Conservation (phyloP, 2,113 vertebrate genomes). For the Vicugna pacos region DNA sequence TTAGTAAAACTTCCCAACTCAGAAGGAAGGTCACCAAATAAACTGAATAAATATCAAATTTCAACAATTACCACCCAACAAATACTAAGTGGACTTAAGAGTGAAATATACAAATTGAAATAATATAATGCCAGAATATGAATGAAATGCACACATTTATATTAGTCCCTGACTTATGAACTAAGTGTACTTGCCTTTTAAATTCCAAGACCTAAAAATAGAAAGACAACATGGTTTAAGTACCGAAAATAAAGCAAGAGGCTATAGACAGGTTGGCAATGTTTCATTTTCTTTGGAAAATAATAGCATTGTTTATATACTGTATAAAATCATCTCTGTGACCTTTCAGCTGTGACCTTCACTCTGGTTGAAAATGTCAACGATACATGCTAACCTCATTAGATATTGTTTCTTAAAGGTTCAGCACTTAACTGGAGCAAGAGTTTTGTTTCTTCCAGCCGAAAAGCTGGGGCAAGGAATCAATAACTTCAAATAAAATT, state of each 20-base stretch:
- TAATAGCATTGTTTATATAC: constrained; percentile 45
- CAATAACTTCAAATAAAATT: constrained; percentile 23
- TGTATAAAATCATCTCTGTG: constrained; percentile 5
- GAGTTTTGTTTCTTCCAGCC: constrained; percentile 3
- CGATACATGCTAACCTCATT: constrained; percentile 42
- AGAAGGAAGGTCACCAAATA: background rate
- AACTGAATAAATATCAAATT: background rate
- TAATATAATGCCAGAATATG: background rate
- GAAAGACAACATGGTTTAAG: background rate
- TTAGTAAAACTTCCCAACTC: background rate
- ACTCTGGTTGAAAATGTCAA: constrained; percentile 56
- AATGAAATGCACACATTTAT: background rate
- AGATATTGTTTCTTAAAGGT: constrained; percentile 53
- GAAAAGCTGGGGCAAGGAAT: background rate
- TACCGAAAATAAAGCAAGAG: background rate
- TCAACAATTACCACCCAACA: background rate
- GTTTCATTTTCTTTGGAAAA: constrained; percentile 46
- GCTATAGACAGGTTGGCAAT: background rate
- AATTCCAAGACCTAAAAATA: background rate
- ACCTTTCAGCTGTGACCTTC: constrained; percentile 61
- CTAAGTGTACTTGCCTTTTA: background rate
- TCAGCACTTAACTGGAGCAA: background rate
- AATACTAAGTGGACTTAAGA: background rate
- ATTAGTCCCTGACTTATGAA: background rate
- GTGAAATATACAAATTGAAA: background rate